Evolutionary conservation across 2,797 vertebrate species (phyloP), one percentile per base, ranked within the genome.

Genomic region (Staurois parvus): DNA sequence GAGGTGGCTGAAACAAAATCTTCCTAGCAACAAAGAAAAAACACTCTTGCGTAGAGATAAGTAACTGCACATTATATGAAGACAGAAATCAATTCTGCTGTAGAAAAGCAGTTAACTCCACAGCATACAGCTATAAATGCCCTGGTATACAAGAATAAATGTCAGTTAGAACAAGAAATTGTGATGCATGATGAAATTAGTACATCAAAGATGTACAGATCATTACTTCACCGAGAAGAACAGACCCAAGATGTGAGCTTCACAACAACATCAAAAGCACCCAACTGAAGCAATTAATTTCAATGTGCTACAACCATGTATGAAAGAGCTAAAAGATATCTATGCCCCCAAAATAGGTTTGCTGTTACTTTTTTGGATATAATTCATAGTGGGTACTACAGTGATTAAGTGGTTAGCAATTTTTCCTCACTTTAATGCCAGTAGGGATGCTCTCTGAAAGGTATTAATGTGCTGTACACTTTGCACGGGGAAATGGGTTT

Each of bases 211-310:
- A 66, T 66, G n/a, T 59, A 77, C 32, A 64, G 56, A 77, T 66
- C 76, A 77, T 77, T 77, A 42, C 56, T 40, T n/a, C n/a, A 19
- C 24, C 2, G 34, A 15, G 62, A 77, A 66, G 32, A 59, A 30
- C 29, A 11, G 74, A 2, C 52, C 29, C 74, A 77, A 77, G 76
- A 59, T 77, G 76, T 42, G 76, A 77, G n/a, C 59, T 64, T 26
- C 45, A 59, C n/a, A 29, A 76, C 15, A 76, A 30, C 59, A 77
- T 77, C 76, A 64, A 40, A 40, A 37, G 48, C 48, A 15, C 13
- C 48, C 48, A 52, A 52, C 48, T 52, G 48, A 52, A 52, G 48
- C 48, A 52, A 21, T 52, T 52, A 52, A 52, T 52, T 52, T 52
- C 0, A 52, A 17, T 17, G 48, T 52, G 48, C 19, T 52, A 52